A percentile compares a stretch with the other conserved stretches of the same genome.
Evolutionary conservation across 2,113 vertebrate genomes (phyloP).

Genomic region (Opisthocomus hoazin): DNA sequence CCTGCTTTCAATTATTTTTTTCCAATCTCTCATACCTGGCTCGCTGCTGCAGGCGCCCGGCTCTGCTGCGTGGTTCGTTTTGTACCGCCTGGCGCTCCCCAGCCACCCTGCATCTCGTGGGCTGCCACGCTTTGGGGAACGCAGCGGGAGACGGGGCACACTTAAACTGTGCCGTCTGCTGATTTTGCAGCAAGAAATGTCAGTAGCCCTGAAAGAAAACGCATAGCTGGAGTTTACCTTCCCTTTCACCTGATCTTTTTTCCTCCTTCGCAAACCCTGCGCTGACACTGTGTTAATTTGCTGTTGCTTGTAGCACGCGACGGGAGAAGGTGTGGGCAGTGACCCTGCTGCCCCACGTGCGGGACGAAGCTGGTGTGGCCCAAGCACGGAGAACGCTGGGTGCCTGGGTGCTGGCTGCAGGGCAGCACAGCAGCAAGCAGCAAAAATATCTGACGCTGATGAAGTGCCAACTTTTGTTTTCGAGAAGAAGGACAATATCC

Average conservation of each 20-base stretch:
- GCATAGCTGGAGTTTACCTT: background rate
- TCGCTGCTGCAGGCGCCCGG: background rate
- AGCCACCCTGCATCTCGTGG: rapidly evolving
- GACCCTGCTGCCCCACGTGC: rapidly evolving
- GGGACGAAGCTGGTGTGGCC: background rate
- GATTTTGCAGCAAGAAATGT: background rate
- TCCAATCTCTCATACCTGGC: background rate
- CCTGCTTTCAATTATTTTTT: background rate
- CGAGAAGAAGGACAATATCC: rapidly evolving
- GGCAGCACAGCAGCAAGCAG: rapidly evolving
- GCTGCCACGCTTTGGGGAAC: background rate
- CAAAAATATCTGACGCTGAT: rapidly evolving
- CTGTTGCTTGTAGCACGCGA: rapidly evolving
- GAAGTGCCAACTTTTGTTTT: rapidly evolving
- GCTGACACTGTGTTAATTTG: rapidly evolving
- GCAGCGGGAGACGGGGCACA: background rate
- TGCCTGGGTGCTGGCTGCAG: rapidly evolving
- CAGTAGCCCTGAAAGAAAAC: too few relatives aligned
- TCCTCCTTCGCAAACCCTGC: rapidly evolving
- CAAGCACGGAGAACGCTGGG: rapidly evolving
- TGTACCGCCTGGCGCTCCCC: too few relatives aligned
- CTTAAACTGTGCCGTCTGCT: background rate
- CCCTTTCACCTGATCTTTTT: background rate
- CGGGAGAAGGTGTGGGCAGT: rapidly evolving
- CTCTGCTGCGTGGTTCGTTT: rapidly evolving